phyloP scores from a whole-genome alignment of 2,888 invertebrate species.

The Parthenolecanium corni region DNA sequence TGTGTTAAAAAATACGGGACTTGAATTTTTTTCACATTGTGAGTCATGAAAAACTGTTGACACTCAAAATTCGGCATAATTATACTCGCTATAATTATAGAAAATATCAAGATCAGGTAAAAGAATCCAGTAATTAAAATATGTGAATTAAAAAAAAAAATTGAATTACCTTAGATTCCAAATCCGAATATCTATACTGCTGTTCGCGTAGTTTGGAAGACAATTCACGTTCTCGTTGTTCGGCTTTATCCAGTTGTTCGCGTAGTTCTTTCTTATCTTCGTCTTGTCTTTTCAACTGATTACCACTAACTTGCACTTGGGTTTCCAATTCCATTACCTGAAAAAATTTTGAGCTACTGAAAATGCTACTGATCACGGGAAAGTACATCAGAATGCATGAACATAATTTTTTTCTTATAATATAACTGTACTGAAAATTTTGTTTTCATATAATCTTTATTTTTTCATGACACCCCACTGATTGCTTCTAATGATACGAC shows the following conservation, averaged over 20 bases:
- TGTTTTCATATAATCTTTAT: not conserved
- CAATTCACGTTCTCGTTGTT: conserved; percentile 61
- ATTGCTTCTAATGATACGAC: no score
- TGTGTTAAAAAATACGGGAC: no score
- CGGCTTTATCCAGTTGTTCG: conserved; percentile 63
- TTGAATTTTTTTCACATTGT: no score
- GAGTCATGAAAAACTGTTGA: no score
- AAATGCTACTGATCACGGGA: not conserved
- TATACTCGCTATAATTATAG: no score
- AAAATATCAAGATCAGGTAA: no score
- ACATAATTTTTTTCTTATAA: no score
- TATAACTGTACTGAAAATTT: not conserved
- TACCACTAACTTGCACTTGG: conserved; percentile 80
- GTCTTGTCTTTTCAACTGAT: conserved; percentile 80
- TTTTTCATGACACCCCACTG: no score
- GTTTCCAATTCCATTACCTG: conserved; percentile 91
- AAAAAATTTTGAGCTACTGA: not conserved
- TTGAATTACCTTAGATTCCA: conserved; percentile 45
- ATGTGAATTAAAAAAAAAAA: no score
- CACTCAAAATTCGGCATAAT: no score
- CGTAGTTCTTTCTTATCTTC: conserved; percentile 78
- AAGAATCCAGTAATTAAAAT: no score
- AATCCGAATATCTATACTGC: conserved; percentile 55
- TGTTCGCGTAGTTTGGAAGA: conserved; percentile 69
- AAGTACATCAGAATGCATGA: no score